phyloP scores from a whole-genome alignment of 2,797 vertebrate genomes.

The Phaenicophaeus curvirostris region DNA sequence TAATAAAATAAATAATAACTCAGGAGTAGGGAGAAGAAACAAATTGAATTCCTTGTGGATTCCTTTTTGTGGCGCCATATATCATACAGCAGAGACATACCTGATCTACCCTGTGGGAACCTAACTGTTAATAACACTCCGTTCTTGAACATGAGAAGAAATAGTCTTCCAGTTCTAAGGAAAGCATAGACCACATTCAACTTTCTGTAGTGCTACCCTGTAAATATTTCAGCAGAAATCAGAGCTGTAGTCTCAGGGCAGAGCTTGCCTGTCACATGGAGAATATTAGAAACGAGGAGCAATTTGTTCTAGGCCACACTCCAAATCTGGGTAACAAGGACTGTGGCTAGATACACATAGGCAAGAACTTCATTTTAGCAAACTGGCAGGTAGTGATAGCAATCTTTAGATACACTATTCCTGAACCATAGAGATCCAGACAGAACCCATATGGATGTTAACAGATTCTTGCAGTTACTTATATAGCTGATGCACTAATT shows the following conservation, averaged over 20 bases:
- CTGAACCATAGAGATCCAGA: background rate
- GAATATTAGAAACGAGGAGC: background rate
- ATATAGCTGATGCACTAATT: background rate
- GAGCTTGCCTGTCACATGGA: background rate
- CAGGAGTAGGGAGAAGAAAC: too few species aligned
- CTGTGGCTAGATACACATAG: background rate
- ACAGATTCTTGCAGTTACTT: background rate
- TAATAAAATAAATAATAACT: background rate
- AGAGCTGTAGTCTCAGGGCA: background rate
- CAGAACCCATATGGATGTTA: background rate
- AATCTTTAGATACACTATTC: background rate
- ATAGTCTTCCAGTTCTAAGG: background rate
- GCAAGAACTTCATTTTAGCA: background rate
- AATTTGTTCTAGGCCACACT: background rate
- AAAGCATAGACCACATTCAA: background rate
- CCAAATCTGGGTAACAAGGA: background rate
- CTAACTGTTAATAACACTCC: background rate
- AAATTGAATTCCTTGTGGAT: background rate
- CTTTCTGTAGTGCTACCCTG: background rate
- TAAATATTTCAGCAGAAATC: background rate
- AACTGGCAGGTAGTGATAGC: background rate
- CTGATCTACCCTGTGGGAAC: background rate
- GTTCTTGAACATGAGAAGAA: background rate
- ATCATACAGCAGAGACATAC: background rate
- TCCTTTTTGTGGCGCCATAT: background rate